phyloP scores from a whole-genome alignment of 2,888 invertebrate species.

The Ceramica pisi region DNA sequence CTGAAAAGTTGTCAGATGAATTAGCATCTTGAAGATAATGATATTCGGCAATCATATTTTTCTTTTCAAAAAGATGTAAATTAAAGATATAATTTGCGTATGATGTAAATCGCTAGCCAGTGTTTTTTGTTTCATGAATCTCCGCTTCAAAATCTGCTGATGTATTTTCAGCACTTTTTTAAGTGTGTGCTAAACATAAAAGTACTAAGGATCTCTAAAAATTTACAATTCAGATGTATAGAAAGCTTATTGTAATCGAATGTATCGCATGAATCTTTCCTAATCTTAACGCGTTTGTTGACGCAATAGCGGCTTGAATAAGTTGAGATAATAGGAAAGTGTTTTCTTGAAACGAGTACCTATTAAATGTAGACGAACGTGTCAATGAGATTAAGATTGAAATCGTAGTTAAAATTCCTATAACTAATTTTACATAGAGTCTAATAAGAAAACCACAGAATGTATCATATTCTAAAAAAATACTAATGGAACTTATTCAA shows the following conservation, averaged over 20 bases:
- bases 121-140: neutral
- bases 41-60: neutral
- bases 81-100: too few species aligned
- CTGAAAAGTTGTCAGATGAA: neutral
- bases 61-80: neutral
- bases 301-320: conserved; percentile 48
- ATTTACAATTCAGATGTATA: conserved; percentile 61
- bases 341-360: conserved; percentile 21
- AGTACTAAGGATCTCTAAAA: conserved; percentile 31
- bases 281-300: conserved; percentile 62
- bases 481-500: neutral
- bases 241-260: conserved; percentile 68
- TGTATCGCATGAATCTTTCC: conserved; percentile 66
- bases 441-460: too few species aligned
- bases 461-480: neutral
- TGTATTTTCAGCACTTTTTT: neutral
- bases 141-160: neutral
- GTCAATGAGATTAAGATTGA: conserved; percentile 5
- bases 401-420: neutral
- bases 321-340: conserved; percentile 47
- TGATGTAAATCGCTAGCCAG: neutral
- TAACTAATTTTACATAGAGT: neutral
- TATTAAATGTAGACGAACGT: neutral
- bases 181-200: neutral
- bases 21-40: neutral